Conservation (phyloP, 2,113 vertebrate species). For the Caretta caretta region DNA sequence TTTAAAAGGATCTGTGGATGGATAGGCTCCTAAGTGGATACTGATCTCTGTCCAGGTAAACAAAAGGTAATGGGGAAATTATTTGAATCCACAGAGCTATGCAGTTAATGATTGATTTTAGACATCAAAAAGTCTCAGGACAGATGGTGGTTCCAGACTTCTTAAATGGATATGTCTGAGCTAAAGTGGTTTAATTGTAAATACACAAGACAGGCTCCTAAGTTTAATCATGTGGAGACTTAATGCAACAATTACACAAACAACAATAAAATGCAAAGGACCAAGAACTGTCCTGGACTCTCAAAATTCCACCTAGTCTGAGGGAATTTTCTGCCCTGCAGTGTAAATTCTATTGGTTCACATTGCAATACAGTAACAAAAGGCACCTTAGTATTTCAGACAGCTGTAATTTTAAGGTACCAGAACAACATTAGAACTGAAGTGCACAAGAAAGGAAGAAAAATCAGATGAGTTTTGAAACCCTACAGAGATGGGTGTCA, state of each 20-base stretch:
- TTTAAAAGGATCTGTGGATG: not conserved
- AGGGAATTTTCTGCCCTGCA: not conserved
- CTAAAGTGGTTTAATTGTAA: slow-evolving; percentile 45
- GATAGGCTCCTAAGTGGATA: slow-evolving; percentile 3
- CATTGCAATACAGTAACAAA: not conserved
- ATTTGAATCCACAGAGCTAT: slow-evolving; percentile 4
- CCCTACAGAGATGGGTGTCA: not conserved
- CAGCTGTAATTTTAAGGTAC: not conserved
- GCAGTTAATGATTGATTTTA: slow-evolving; percentile 25
- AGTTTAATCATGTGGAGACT: slow-evolving; percentile 3
- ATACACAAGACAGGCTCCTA: not conserved
- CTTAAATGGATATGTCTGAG: slow-evolving; percentile 1
- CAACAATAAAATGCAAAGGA: slow-evolving; percentile 15
- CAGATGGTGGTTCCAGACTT: slow-evolving; percentile 38
- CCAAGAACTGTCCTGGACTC: rapidly evolving
- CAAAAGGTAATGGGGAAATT: slow-evolving; percentile 12
- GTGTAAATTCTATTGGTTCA: not conserved
- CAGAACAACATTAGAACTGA: not conserved
- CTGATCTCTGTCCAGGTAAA: slow-evolving; percentile 23
- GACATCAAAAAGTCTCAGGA: slow-evolving; percentile 16
- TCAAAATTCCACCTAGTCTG: slow-evolving; percentile 20
- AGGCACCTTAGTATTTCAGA: not conserved
- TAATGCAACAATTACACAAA: slow-evolving; percentile 42
- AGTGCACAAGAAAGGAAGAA: not conserved
- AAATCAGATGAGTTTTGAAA: not conserved